Evolutionary conservation across 2,888 invertebrate genomes (phyloP).

Genomic region (Epinotia ramella): DNA sequence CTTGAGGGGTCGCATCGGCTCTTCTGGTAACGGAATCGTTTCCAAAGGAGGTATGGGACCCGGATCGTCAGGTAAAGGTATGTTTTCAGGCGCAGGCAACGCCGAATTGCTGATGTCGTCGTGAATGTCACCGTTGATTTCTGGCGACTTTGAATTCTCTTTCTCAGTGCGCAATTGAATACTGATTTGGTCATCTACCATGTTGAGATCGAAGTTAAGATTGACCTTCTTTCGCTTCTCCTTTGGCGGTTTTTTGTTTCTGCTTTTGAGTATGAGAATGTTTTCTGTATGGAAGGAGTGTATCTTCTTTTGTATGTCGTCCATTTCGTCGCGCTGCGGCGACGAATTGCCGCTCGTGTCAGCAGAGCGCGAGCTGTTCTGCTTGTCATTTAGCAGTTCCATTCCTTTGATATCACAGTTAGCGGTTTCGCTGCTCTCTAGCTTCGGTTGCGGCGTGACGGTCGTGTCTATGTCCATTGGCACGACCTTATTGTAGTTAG

Average conservation of each 20-base stretch:
- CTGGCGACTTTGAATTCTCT: constrained; percentile 61
- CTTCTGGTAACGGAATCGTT: constrained; percentile 40
- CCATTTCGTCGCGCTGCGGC: constrained; percentile 84
- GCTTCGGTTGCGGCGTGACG: constrained; percentile 70
- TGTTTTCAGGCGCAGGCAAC: constrained; percentile 73
- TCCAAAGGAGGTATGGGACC: constrained; percentile 39
- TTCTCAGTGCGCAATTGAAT: constrained; percentile 77
- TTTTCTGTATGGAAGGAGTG: constrained; percentile 87
- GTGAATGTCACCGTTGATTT: constrained; percentile 73
- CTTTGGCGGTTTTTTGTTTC: constrained; percentile 84
- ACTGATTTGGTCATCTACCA: constrained; percentile 83
- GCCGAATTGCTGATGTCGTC: constrained; percentile 65
- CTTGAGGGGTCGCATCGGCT: constrained; percentile 38
- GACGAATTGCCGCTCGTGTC: constrained; percentile 82
- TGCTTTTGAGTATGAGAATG: constrained; percentile 85
- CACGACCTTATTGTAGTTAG: constrained; percentile 73
- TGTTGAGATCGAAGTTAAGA: constrained; percentile 81
- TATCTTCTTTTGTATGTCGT: constrained; percentile 86
- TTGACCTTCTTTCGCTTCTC: constrained; percentile 84
- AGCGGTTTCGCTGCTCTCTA: constrained; percentile 66
- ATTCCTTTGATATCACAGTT: constrained; percentile 64
- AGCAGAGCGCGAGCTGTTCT: constrained; percentile 73
- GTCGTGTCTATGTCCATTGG: constrained; percentile 81
- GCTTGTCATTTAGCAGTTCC: constrained; percentile 73
- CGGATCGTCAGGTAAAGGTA: constrained; percentile 62